Conservation (phyloP, 1,140 invertebrate species). For the Venustaconcha ellipsiformis region DNA sequence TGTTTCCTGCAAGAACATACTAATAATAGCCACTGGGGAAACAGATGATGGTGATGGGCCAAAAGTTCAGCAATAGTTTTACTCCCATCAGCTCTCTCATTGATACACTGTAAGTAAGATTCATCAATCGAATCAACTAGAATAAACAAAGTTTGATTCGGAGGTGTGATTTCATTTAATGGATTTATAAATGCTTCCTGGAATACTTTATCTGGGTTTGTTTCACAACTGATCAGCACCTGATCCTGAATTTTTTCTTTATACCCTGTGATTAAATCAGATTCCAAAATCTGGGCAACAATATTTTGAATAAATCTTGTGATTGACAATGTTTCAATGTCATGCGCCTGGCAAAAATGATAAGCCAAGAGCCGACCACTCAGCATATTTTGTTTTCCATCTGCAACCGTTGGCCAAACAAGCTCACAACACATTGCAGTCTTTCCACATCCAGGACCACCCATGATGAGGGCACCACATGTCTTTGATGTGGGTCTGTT, state of each 20-base stretch:
- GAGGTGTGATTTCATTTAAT: slow-evolving; percentile 86
- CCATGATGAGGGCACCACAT: slow-evolving; percentile 86
- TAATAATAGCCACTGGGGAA: slow-evolving; percentile 92
- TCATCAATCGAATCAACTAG: slow-evolving; percentile 95
- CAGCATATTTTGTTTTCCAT: slow-evolving; percentile 57
- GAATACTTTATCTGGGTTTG: slow-evolving; percentile 88
- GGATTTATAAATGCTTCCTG: slow-evolving; percentile 82
- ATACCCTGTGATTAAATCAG: slow-evolving; percentile 75
- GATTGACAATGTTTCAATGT: slow-evolving; percentile 78
- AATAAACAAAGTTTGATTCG: slow-evolving; percentile 84
- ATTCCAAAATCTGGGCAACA: slow-evolving; percentile 82
- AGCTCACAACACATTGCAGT: slow-evolving; percentile 83
- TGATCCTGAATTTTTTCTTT: slow-evolving; percentile 61
- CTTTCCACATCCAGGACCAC: slow-evolving; percentile 88
- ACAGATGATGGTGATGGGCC: slow-evolving; percentile 89
- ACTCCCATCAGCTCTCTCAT: slow-evolving; percentile 72
- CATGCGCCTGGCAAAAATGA: slow-evolving; percentile 71
- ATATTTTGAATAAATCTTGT: slow-evolving; percentile 86
- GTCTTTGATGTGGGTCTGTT: slow-evolving; percentile 66
- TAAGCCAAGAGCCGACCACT: slow-evolving; percentile 59
- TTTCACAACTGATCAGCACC: slow-evolving; percentile 52
- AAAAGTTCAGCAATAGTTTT: slow-evolving; percentile 83
- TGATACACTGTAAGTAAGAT: slow-evolving; percentile 66
- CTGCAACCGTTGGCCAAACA: slow-evolving; percentile 79
- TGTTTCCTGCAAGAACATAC: slow-evolving; percentile 88